Evolutionary conservation across 2,888 invertebrate genomes (phyloP).

Genomic region (Drosophila stalkeri): DNA sequence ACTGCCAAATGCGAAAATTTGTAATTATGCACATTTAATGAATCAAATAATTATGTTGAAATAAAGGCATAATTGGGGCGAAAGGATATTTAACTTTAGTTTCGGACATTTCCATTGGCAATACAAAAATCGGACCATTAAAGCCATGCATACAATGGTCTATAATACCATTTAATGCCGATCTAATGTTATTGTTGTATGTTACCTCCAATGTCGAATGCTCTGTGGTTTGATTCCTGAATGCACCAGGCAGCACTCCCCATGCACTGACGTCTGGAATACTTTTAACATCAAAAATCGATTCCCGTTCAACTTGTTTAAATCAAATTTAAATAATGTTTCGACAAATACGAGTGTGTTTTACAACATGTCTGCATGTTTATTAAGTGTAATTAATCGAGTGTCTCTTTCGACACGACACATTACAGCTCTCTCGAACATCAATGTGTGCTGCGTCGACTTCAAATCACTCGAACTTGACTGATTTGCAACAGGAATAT

Average conservation of each 20-base stretch:
- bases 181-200: conserved; percentile 19
- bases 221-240: not conserved
- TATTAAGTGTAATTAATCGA: conserved; percentile 14
- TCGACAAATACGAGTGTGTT: not conserved
- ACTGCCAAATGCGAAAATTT: not conserved
- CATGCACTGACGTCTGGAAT: not conserved
- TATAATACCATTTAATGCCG: conserved; percentile 20
- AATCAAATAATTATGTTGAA: conserved; percentile 13
- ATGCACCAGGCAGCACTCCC: too few species aligned
- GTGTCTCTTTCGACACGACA: not conserved
- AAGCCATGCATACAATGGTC: conserved; percentile 7
- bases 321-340: conserved; percentile 3
- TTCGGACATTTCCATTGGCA: conserved; percentile 1
- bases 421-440: not conserved
- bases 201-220: not conserved
- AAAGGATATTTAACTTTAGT: conserved; percentile 3
- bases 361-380: not conserved
- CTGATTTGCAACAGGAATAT: too few species aligned
- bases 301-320: not conserved
- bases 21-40: conserved; percentile 10
- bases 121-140: conserved; percentile 5
- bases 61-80: conserved; percentile 13
- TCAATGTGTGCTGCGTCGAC: not conserved
- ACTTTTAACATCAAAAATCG: not conserved
- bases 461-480: too few species aligned